These are phyloP conservation scores for Gasterosteus aculeatus DNA, from an alignment of 2,113 vertebrate genomes.

Conservation along the genomic window DNA sequence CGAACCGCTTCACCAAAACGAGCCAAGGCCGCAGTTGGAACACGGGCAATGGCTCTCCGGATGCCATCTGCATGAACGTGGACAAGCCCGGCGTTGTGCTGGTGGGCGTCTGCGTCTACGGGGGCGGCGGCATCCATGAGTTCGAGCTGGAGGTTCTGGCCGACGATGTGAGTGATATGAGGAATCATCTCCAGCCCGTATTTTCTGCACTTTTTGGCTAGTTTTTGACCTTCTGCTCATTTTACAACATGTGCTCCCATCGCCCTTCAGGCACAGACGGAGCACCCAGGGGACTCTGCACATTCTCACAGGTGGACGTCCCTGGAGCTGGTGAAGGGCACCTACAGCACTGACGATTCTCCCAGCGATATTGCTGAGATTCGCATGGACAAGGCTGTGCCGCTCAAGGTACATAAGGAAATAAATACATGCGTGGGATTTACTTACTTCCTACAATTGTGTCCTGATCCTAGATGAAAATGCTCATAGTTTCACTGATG, in stretches of 20 bases:
- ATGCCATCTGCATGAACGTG: slow-evolving; percentile 96
- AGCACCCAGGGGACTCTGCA: slow-evolving; percentile 93
- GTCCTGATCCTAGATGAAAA: neutral
- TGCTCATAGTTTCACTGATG: neutral
- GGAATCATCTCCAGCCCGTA: neutral
- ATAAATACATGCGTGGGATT: neutral
- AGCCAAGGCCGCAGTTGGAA: slow-evolving; percentile 99
- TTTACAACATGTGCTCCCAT: neutral
- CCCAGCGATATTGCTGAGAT: slow-evolving; percentile 98
- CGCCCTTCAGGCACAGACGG: slow-evolving; percentile 85
- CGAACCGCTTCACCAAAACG: slow-evolving; percentile 97
- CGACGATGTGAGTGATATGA: slow-evolving; percentile 89
- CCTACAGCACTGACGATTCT: slow-evolving; percentile 97
- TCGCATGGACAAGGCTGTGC: slow-evolving; percentile 95
- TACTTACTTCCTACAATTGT: neutral
- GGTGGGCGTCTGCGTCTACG: slow-evolving; percentile 97
- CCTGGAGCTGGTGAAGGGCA: slow-evolving; percentile 96
- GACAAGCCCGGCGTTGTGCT: slow-evolving; percentile 96
- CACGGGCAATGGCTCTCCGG: slow-evolving; percentile 97
- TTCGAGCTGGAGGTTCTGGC: slow-evolving; percentile 97
- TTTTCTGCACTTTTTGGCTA: neutral
- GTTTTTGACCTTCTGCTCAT: neutral
- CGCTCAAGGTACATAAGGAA: slow-evolving; percentile 87
- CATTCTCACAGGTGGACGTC: slow-evolving; percentile 99
- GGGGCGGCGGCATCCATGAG: slow-evolving; percentile 97